Evolutionary conservation across 2,797 vertebrate species (phyloP), one percentile per base, ranked within the genome.

Genomic region (Enteromius unitaeniatus): DNA sequence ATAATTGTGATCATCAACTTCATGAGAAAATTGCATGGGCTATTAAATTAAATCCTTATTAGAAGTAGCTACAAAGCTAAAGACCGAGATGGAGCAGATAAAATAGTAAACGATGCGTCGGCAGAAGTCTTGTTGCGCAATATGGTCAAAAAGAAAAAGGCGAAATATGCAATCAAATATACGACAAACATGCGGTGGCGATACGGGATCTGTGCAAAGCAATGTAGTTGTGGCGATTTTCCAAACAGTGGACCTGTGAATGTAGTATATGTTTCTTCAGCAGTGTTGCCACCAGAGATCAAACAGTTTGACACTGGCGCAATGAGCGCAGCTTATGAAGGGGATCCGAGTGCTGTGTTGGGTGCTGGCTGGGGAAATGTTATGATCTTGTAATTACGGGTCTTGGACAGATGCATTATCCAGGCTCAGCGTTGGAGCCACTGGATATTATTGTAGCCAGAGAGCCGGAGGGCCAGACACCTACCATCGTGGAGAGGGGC

Each of bases 341-440:
- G 91, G 92, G 93, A 91, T 92, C 94, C 95, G 93, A 95, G 95
- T 95, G 95, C 94, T 94, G 93, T 94, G 93, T 93, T 95, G 95
- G 95, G 94, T 94, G 93, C 90, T 95, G 93, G 84, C 81, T 78
- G 67, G 78, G 95, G 93, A 91, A 95, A 95, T 96, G 94, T 96
- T 96, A 96, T 96, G 95, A 95, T 95, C 95, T 40, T 93, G 94
- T 96, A 96, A 96, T 96, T 96, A 95, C 92, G 93, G 94, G 93
- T 92, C 95, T 93, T 94, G 96, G 96, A 97, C 96, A 97, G 96
- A 96, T 96, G 95, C 92, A 97, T 96, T 96, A 96, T 95, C 95
- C 96, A 96, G 96, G 95, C 95, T 95, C 95, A 92, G 81, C 87
- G 93, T 93, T 96, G 95, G 96, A 97, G 96, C 96, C 96, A 96